Evolutionary conservation across 1,140 invertebrate genomes (phyloP).

Genomic region (Ruditapes philippinarum): DNA sequence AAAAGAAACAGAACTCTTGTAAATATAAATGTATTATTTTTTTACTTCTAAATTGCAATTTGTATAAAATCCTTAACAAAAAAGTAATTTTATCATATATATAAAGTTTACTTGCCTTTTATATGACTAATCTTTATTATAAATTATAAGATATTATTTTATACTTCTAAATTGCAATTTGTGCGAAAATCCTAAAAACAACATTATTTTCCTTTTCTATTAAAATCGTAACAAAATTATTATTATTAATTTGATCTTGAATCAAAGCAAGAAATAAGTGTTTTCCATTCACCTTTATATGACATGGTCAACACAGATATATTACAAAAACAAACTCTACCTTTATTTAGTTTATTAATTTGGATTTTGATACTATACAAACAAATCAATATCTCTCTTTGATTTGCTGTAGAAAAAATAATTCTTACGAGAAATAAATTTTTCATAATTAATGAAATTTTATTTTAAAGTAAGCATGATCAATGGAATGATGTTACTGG

Average conservation of each 20-base stretch:
- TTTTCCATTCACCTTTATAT: neutral
- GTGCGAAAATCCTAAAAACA: neutral
- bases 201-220: neutral
- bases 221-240: neutral
- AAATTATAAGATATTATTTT: too few relatives aligned
- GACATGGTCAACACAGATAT: neutral
- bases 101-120: too few relatives aligned
- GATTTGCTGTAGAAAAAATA: neutral
- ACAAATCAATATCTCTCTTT: neutral
- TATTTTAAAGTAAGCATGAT: too few relatives aligned
- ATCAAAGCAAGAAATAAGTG: neutral
- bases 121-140: too few relatives aligned
- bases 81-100: too few relatives aligned
- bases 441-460: too few relatives aligned
- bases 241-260: neutral
- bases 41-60: constrained; percentile 25
- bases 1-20: too few relatives aligned
- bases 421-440: too few relatives aligned
- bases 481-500: too few relatives aligned
- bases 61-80: neutral
- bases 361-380: neutral
- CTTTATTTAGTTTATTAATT: neutral
- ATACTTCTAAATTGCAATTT: constrained; percentile 25
- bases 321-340: neutral
- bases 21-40: too few relatives aligned